Conservation (phyloP, 1,140 invertebrate species). For the Meloidogyne exigua region DNA sequence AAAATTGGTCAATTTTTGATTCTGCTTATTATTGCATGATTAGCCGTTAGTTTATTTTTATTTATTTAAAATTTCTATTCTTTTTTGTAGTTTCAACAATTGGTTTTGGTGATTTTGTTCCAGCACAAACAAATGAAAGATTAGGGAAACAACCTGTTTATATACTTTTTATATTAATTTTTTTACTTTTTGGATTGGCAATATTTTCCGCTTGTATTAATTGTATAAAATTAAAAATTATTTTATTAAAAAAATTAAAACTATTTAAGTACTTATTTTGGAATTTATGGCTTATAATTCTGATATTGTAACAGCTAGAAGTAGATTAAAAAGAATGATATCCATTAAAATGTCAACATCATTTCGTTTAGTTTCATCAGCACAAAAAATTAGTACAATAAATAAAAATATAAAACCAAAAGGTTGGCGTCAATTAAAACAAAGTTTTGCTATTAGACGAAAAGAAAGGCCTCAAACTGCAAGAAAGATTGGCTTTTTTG, state of each 20-base stretch:
- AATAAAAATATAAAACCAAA: background rate
- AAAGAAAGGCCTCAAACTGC: background rate
- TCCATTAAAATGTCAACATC: slow-evolving; percentile 23
- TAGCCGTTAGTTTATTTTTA: slow-evolving; percentile 76
- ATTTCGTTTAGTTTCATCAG: slow-evolving; percentile 22
- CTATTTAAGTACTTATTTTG: slow-evolving; percentile 6
- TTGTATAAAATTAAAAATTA: slow-evolving; percentile 83
- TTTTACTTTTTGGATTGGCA: slow-evolving; percentile 96
- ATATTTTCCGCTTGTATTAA: slow-evolving; percentile 97
- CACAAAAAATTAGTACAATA: slow-evolving; percentile 11
- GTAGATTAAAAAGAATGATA: slow-evolving; percentile 9
- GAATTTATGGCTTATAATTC: slow-evolving; percentile 59
- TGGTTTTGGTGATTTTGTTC: slow-evolving; percentile 71
- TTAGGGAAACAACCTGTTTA: slow-evolving; percentile 91
- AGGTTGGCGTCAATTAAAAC: slow-evolving; percentile 4
- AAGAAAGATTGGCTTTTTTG: slow-evolving; percentile 10
- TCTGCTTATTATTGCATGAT: slow-evolving; percentile 99
- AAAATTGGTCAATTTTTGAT: slow-evolving; percentile 95
- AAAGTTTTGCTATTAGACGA: slow-evolving; percentile 16
- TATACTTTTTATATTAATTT: slow-evolving; percentile 93
- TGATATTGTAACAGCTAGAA: slow-evolving; percentile 31
- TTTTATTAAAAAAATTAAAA: background rate
- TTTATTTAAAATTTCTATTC: slow-evolving; percentile 7
- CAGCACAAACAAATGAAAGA: slow-evolving; percentile 81
- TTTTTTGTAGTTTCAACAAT: slow-evolving; percentile 52